Evolutionary conservation across 2,113 vertebrate genomes (phyloP).

Genomic region (Vidua macroura): DNA sequence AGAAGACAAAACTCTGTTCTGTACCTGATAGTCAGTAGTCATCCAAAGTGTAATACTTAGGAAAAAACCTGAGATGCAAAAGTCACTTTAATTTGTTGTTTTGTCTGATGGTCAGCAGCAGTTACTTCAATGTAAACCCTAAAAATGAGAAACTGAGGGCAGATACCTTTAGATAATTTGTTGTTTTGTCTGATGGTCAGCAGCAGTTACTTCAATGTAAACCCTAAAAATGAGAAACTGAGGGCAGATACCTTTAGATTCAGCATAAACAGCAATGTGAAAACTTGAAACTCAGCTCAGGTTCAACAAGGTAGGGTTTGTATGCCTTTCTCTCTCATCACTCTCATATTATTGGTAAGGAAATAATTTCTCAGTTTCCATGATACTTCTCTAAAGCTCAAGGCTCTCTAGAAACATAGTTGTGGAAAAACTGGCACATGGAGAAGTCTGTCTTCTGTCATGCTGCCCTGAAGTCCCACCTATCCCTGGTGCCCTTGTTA

Average conservation of each 20-base stretch:
- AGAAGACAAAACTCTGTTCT: conserved; percentile 1
- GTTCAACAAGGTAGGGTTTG: background rate
- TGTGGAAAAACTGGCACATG: background rate
- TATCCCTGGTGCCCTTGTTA: background rate
- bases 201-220: conserved; percentile 11
- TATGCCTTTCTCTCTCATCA: background rate
- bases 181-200: background rate
- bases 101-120: background rate
- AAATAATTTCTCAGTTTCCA: background rate
- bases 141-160: background rate
- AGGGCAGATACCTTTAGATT: background rate
- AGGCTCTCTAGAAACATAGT: background rate
- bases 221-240: background rate
- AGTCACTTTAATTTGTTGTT: background rate
- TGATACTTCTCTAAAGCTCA: background rate
- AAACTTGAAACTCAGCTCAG: background rate
- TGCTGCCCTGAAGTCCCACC: background rate
- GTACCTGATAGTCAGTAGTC: background rate
- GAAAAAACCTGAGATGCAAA: background rate
- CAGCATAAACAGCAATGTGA: background rate
- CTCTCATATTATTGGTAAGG: background rate
- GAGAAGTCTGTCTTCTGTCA: background rate
- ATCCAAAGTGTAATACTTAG: background rate
- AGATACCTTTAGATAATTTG: background rate
- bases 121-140: background rate